Evolutionary conservation across 2,113 vertebrate genomes (phyloP).

Genomic region (Scomber scombrus): DNA sequence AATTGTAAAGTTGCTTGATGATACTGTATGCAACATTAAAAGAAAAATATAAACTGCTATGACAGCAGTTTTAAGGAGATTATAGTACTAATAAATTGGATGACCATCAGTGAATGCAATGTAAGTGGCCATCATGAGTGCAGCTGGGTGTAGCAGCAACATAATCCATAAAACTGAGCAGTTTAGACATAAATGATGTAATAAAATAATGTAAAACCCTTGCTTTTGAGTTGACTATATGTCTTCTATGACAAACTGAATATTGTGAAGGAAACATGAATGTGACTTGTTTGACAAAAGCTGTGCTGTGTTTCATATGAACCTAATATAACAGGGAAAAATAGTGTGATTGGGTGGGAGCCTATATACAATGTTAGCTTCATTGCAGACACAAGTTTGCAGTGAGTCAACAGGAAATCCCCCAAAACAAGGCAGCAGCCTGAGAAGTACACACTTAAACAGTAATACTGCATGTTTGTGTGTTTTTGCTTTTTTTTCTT

Average conservation of each 20-base stretch:
- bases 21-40: no score
- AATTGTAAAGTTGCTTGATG: no score
- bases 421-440: neutral
- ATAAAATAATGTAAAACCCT: neutral
- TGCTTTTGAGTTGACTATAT: neutral
- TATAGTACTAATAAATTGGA: no score
- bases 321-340: neutral
- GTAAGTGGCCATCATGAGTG: no score
- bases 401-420: slow-evolving; percentile 27
- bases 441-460: neutral
- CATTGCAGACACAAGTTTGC: neutral
- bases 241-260: neutral
- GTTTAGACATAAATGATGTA: neutral
- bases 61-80: no score
- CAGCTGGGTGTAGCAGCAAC: neutral
- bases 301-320: neutral
- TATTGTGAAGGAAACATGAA: neutral
- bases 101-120: no score
- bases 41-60: no score
- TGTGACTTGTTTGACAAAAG: no score
- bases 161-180: neutral
- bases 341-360: neutral
- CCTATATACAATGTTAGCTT: slow-evolving; percentile 15
- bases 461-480: no score
- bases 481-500: no score